Conservation (phyloP, 2,888 invertebrate species). For the Pseudolycoriella hygida region DNA sequence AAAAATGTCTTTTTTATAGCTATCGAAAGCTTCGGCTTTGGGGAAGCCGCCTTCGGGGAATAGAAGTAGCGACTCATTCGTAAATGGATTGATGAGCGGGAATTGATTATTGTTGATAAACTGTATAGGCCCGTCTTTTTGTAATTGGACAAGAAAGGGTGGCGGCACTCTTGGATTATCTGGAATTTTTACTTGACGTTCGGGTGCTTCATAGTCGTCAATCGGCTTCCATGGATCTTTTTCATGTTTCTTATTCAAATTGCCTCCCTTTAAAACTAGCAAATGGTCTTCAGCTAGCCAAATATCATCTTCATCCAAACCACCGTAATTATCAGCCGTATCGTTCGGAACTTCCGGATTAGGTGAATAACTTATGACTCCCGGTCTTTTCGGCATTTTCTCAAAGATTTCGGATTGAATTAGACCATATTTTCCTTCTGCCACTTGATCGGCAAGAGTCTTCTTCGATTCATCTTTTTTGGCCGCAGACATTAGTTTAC, state of each 20-base stretch:
- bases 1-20: constrained; percentile 34
- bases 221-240: constrained; percentile 59
- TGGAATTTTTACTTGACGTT: constrained; percentile 70
- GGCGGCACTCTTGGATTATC: constrained; percentile 69
- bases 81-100: constrained; percentile 34
- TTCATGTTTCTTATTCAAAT: constrained; percentile 31
- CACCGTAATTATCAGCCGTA: constrained; percentile 61
- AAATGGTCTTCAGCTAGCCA: constrained; percentile 83
- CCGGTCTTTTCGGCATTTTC: constrained; percentile 53
- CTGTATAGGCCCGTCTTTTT: constrained; percentile 70
- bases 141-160: constrained; percentile 83
- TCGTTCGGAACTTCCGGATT: constrained; percentile 71
- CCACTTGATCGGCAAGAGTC: constrained; percentile 74
- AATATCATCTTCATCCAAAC: constrained; percentile 67
- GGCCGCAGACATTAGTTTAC: constrained; percentile 31
- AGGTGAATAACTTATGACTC: constrained; percentile 61
- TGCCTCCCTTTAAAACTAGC: constrained; percentile 64
- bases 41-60: constrained; percentile 32
- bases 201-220: constrained; percentile 67
- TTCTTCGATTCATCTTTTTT: constrained; percentile 55
- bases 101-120: constrained; percentile 61
- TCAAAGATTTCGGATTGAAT: constrained; percentile 71
- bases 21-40: constrained; percentile 18
- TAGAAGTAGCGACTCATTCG: constrained; percentile 50
- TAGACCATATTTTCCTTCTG: constrained; percentile 77